phyloP scores from a whole-genome alignment of 23 tunicate genomes.

The Clavelina lepadiformis region DNA sequence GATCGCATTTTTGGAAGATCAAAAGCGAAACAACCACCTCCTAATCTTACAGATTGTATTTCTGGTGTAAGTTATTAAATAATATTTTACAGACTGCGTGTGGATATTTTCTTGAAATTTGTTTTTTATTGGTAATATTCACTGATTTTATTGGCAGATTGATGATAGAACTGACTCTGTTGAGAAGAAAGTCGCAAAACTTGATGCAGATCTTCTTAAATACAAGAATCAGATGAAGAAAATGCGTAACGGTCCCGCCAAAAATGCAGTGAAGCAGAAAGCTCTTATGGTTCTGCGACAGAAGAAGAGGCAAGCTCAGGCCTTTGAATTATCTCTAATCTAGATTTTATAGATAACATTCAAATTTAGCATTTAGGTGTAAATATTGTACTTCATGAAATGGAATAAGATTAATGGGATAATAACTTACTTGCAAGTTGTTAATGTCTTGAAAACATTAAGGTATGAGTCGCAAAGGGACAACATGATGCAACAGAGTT shows the following conservation, averaged over 20 bases:
- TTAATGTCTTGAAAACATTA: too few relatives aligned
- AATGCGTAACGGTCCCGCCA: slow-evolving; percentile 92
- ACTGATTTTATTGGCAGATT: slow-evolving; percentile 13
- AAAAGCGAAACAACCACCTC: slow-evolving; percentile 86
- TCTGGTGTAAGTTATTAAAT: slow-evolving; percentile 60
- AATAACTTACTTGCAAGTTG: too few relatives aligned
- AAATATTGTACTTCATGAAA: too few relatives aligned
- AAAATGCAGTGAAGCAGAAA: slow-evolving; percentile 80
- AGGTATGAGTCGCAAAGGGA: slow-evolving; percentile 93
- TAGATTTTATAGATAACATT: too few relatives aligned
- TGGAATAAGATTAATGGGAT: too few relatives aligned
- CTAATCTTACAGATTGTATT: slow-evolving; percentile 88
- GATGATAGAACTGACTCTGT: slow-evolving; percentile 93
- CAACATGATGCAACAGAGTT: slow-evolving; percentile 81
- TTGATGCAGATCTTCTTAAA: slow-evolving; percentile 93
- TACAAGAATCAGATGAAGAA: slow-evolving; percentile 95
- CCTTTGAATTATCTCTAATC: background rate
- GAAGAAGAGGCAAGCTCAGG: slow-evolving; percentile 55
- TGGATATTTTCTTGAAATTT: slow-evolving; percentile 1
- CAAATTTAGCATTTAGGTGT: too few relatives aligned
- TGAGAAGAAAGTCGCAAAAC: slow-evolving; percentile 93
- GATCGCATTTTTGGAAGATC: slow-evolving; percentile 89
- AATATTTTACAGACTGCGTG: background rate
- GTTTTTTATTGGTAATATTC: background rate
- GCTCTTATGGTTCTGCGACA: slow-evolving; percentile 87